Conservation (phyloP, 2,113 vertebrate genomes). For the Noctilio leporinus region DNA sequence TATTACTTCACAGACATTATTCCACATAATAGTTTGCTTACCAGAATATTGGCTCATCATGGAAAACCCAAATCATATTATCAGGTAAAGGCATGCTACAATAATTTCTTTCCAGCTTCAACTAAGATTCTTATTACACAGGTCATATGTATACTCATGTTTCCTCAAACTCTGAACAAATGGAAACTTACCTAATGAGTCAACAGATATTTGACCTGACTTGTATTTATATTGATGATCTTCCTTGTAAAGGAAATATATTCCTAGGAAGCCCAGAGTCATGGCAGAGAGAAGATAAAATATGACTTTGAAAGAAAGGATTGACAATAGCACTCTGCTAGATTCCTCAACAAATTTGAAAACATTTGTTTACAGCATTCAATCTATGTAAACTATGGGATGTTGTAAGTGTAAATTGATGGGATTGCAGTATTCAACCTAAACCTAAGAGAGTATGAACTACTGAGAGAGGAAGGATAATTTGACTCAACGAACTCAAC, state of each 20-base stretch:
- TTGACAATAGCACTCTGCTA: not conserved
- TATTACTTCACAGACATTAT: not conserved
- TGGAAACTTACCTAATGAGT: constrained; percentile 51
- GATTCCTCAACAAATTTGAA: not conserved
- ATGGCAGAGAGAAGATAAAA: not conserved
- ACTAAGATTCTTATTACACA: not conserved
- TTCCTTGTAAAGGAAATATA: not conserved
- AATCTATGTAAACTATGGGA: not conserved
- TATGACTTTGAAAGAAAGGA: not conserved
- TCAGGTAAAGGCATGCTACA: constrained; percentile 29
- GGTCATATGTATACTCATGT: constrained; percentile 13
- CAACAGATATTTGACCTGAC: constrained; percentile 43
- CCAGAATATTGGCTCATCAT: not conserved
- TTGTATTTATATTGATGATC: not conserved
- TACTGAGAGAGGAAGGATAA: not conserved
- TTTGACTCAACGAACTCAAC: not conserved
- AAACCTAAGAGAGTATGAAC: not conserved
- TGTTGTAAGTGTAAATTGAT: not conserved
- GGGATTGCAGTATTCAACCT: not conserved
- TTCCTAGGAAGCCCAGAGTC: not conserved
- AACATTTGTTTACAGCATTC: not conserved
- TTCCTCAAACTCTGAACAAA: constrained; percentile 40
- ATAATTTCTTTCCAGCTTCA: constrained; percentile 12
- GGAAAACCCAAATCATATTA: constrained; percentile 39
- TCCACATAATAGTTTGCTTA: constrained; percentile 4